phyloP scores from a whole-genome alignment of 2,113 vertebrate species.

The Lepidothrix coronata region DNA sequence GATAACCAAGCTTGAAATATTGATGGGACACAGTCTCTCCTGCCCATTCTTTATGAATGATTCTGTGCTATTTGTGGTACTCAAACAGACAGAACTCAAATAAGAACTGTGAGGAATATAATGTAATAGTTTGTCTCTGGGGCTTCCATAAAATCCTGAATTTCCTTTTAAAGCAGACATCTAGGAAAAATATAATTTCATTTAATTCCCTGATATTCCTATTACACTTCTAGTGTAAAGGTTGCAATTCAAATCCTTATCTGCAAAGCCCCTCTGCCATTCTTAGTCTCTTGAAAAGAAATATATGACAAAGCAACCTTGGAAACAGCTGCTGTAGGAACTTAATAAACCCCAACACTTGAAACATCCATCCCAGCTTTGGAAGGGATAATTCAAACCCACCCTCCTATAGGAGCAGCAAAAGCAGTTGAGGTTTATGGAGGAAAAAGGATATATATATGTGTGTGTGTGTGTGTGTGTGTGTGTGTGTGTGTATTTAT shows the following conservation, averaged over 20 bases:
- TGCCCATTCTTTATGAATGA: slow-evolving; percentile 53
- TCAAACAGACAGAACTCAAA: slow-evolving; percentile 58
- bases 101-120: neutral
- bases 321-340: slow-evolving; percentile 17
- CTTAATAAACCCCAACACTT: neutral
- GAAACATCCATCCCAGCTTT: neutral
- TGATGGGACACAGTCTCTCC: slow-evolving; percentile 54
- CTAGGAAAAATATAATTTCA: slow-evolving; percentile 41
- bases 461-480: accelerated
- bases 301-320: neutral
- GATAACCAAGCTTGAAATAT: slow-evolving; percentile 68
- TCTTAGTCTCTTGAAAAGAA: slow-evolving; percentile 1
- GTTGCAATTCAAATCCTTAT: slow-evolving; percentile 33
- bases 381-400: slow-evolving; percentile 6
- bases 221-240: slow-evolving; percentile 12
- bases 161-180: slow-evolving; percentile 60
- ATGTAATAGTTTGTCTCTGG: slow-evolving; percentile 61
- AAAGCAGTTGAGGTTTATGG: neutral
- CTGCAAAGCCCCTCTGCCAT: slow-evolving; percentile 2
- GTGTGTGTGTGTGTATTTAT: neutral
- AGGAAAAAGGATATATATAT: accelerated
- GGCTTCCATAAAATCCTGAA: slow-evolving; percentile 47
- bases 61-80: slow-evolving; percentile 51
- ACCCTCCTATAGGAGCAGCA: neutral
- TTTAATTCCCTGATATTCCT: slow-evolving; percentile 20